These are phyloP conservation scores for Paelopatides confundens DNA, from an alignment of 53 echinoderm and acorn worm species.

Conservation along the genomic window DNA sequence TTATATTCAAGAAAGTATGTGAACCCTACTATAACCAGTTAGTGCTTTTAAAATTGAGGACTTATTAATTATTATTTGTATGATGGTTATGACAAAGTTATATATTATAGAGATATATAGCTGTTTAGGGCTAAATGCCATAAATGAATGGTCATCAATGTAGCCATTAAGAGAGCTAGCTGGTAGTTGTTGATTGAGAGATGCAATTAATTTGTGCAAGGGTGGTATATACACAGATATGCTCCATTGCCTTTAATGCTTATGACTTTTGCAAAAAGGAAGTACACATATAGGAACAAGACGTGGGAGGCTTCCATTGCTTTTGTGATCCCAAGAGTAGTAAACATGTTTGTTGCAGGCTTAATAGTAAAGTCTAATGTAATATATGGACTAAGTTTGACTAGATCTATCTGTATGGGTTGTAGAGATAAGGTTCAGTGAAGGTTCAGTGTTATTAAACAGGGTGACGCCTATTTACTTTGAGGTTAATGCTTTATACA, in stretches of 20 bases:
- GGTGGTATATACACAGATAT: neutral
- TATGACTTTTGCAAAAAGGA: neutral
- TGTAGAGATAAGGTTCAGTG: neutral
- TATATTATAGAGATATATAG: too few species aligned
- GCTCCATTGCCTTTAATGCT: neutral
- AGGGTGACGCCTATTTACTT: neutral
- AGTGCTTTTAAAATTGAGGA: too few species aligned
- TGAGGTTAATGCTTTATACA: neutral
- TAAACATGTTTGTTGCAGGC: neutral
- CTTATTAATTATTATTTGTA: too few species aligned
- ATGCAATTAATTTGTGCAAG: neutral
- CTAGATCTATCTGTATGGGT: neutral
- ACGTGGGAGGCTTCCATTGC: constrained; percentile 10
- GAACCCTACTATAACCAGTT: too few species aligned
- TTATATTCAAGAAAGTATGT: too few species aligned
- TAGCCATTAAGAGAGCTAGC: neutral
- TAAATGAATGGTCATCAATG: neutral
- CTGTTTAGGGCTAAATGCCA: neutral
- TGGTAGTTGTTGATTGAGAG: neutral
- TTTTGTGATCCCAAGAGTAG: neutral
- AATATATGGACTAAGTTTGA: neutral
- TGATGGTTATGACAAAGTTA: too few species aligned
- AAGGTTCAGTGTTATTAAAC: too few species aligned
- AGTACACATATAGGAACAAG: constrained; percentile 3
- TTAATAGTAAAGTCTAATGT: neutral